Percentiles rank a stretch among this genome's conserved stretches.
These are phyloP conservation scores for Triplophysa rosa DNA, from an alignment of 2,113 vertebrate genomes.

Conservation along the genomic window DNA sequence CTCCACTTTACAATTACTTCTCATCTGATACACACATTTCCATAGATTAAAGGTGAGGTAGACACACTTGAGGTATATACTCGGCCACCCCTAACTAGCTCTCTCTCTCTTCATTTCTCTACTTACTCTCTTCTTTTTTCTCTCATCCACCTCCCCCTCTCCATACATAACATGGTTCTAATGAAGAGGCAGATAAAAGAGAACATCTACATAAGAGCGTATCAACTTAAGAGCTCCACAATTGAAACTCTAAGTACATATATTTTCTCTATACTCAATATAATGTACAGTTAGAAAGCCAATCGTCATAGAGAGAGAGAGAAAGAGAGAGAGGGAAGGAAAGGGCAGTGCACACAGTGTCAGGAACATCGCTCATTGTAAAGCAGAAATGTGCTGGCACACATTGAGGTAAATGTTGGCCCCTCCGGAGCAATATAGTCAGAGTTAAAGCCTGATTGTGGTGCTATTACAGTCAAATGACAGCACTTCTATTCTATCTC, in stretches of 20 bases:
- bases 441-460: constrained; percentile 72
- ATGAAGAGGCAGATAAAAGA: constrained; percentile 28
- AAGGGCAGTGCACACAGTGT: neutral
- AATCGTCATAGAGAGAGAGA: neutral
- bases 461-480: constrained; percentile 76
- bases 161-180: neutral
- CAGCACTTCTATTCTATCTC: constrained; percentile 69
- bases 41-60: constrained; percentile 75
- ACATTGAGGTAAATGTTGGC: constrained; percentile 59
- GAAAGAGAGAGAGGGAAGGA: neutral
- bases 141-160: constrained; percentile 27
- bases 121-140: constrained; percentile 41
- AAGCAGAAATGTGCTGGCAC: constrained; percentile 61
- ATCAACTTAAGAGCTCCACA: constrained; percentile 33
- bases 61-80: constrained; percentile 56
- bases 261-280: constrained; percentile 14
- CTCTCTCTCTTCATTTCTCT: constrained; percentile 16
- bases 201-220: constrained; percentile 33
- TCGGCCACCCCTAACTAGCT: constrained; percentile 34
- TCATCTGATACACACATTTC: constrained; percentile 73
- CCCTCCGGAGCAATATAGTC: constrained; percentile 51
- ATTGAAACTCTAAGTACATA: constrained; percentile 28
- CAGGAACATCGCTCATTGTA: constrained; percentile 26
- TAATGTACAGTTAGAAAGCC: constrained; percentile 30
- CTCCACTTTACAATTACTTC: constrained; percentile 76